phyloP scores from a whole-genome alignment of 2,797 vertebrate species.

The Sebastes vulpes region DNA sequence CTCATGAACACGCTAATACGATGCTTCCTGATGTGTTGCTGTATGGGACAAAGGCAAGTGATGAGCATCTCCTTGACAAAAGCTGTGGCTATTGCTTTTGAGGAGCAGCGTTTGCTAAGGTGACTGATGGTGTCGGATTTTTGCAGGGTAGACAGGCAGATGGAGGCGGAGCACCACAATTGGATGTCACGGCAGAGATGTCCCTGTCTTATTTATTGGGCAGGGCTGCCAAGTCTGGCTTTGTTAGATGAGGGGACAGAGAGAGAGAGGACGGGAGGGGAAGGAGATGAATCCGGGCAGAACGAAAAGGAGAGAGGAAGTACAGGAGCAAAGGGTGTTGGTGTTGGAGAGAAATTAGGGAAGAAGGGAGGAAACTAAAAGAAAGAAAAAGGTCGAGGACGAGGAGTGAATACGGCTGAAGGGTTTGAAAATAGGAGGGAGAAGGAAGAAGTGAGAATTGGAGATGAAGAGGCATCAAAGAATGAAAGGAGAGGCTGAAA shows the following conservation, averaged over 20 bases:
- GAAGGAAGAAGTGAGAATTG: background rate
- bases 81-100: conserved; percentile 12
- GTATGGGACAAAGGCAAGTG: background rate
- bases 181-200: conserved; percentile 55
- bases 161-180: conserved; percentile 38
- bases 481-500: conserved; percentile 26
- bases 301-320: background rate
- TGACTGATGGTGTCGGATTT: conserved; percentile 48
- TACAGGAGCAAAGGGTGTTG: background rate
- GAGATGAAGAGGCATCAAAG: conserved; percentile 31
- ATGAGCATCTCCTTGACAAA: conserved; percentile 20
- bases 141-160: conserved; percentile 30
- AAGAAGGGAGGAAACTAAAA: background rate
- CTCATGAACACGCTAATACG: background rate
- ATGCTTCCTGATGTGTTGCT: background rate
- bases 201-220: conserved; percentile 66
- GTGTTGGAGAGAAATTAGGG: background rate
- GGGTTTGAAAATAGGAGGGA: conserved; percentile 16
- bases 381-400: background rate
- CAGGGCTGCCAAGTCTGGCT: conserved; percentile 30
- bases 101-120: conserved; percentile 12
- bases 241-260: conserved; percentile 24
- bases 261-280: background rate
- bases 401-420: background rate
- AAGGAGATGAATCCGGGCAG: conserved; percentile 3